These are phyloP conservation scores for Zaprionus lachaisei DNA, from an alignment of 1,140 invertebrate species.

Conservation along the genomic window DNA sequence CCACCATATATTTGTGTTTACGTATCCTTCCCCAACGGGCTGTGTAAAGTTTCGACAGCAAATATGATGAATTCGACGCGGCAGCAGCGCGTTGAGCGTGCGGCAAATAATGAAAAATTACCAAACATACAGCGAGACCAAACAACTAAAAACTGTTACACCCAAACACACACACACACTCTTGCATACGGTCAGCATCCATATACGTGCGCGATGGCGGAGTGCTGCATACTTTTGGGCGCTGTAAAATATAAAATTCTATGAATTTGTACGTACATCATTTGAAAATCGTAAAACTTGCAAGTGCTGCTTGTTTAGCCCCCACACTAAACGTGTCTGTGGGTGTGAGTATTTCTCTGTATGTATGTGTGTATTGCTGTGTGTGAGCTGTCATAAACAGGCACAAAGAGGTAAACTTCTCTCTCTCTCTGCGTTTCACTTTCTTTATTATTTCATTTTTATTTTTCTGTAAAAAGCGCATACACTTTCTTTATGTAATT, in stretches of 20 bases:
- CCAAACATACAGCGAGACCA: constrained; percentile 35
- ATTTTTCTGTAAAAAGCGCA: constrained; percentile 68
- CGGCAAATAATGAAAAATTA: constrained; percentile 79
- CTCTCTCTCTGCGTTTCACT: constrained; percentile 26
- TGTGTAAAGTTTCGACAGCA: constrained; percentile 33
- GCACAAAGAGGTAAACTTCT: constrained; percentile 59
- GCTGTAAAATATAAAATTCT: constrained; percentile 82
- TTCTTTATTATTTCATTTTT: constrained; percentile 65
- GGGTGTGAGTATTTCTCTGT: constrained; percentile 8
- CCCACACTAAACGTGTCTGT: constrained; percentile 5
- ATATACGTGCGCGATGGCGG: not conserved
- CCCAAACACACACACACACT: constrained; percentile 14
- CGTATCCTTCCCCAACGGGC: constrained; percentile 27
- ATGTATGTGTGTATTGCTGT: constrained; percentile 14
- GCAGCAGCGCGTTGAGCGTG: constrained; percentile 46
- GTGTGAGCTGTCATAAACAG: constrained; percentile 75
- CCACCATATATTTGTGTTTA: constrained; percentile 26
- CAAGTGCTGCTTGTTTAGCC: constrained; percentile 64
- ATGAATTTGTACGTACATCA: constrained; percentile 83
- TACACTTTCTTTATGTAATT: constrained; percentile 66
- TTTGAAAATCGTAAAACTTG: constrained; percentile 83
- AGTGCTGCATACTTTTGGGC: constrained; percentile 63
- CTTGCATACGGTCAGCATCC: not conserved
- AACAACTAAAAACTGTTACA: constrained; percentile 65
- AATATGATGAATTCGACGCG: constrained; percentile 72